Evolutionary conservation across 2,113 vertebrate species (phyloP), one percentile per base, ranked within the genome.

Genomic region (Cichladusa arquata): DNA sequence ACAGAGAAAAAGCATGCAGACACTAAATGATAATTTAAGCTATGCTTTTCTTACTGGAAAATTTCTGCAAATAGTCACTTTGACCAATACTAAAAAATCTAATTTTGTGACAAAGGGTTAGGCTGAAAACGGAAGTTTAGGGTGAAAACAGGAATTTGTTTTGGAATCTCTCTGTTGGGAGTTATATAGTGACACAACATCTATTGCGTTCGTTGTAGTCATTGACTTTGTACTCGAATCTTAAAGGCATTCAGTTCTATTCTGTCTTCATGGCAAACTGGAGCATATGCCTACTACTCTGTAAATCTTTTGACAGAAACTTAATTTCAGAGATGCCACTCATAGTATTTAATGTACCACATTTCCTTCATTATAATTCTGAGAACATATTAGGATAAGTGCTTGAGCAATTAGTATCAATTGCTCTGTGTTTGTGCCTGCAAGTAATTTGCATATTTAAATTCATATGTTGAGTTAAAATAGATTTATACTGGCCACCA

Each of bases 321-420:
- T 1, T 61, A 64, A 83, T 90, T 91, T 88, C 31, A 65, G 83
- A 83, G 58, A 48, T 67, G 56, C 77, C 65, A 69, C 28, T 92
- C 67, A 66, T 8, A 48, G 20, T 57, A 44, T 74, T 93, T 88
- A 86, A 64, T 7, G 14, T 33, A 74, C 12, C 8, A 66, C 2
- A 2, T 50, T 90, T 88, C 29, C 38, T 65, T 94, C 53, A 70
- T 90, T 92, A 60, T 33, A 19, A 78, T 86, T 86, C 44, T 28
- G 65, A 58, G 40, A 86, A 74, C 12, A 79, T 93, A 90, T 69
- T 71, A 88, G 40, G 38, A 74, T 73, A 29, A 47, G 47, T 74
- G 44, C 48, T 90, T 24, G 33, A 93, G 22, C 22, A 96, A 95
- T 90, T 95, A 96, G 34, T 34, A 86, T 65, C 29, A 90, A 76